Percentiles rank a stretch among this genome's conserved stretches.
These are phyloP conservation scores for Cynoglossus semilaevis DNA, from an alignment of 2,113 vertebrate species.

Conservation along the genomic window DNA sequence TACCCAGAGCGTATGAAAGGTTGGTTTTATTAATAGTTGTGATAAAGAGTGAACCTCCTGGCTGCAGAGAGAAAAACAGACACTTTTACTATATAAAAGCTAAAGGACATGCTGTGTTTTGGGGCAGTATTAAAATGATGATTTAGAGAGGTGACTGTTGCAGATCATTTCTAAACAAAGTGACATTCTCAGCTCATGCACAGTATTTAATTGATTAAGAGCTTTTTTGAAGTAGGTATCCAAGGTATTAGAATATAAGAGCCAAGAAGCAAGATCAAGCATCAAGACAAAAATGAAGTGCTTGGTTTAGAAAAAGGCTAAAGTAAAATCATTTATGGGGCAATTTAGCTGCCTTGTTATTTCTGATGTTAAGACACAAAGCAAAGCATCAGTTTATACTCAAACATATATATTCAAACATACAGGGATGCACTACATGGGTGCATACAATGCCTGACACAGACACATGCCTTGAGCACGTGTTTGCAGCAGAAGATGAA, in stretches of 20 bases:
- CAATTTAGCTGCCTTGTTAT: no score
- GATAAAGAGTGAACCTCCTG: conserved; percentile 90
- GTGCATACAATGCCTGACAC: conserved; percentile 18
- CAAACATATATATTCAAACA: conserved; percentile 2
- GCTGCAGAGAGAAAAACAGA: conserved; percentile 60
- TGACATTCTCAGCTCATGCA: no score
- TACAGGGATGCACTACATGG: not conserved
- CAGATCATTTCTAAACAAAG: conserved; percentile 1
- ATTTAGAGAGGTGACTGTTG: not conserved
- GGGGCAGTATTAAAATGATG: not conserved
- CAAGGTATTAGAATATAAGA: no score
- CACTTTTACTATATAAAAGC: not conserved
- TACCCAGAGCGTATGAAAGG: conserved; percentile 86
- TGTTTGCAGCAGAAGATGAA: conserved; percentile 85
- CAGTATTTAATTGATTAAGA: conserved; percentile 32
- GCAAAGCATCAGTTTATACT: not conserved
- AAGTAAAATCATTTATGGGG: no score
- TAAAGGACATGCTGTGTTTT: not conserved
- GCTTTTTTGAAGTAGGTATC: not conserved
- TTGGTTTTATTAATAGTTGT: conserved; percentile 94
- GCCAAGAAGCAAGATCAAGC: no score
- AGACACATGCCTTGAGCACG: conserved; percentile 84
- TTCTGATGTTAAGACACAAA: conserved; percentile 23
- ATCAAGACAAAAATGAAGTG: no score
- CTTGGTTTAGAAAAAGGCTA: no score